Conservation (phyloP, 1,140 invertebrate species). For the Ceratosolen fusciceps region DNA sequence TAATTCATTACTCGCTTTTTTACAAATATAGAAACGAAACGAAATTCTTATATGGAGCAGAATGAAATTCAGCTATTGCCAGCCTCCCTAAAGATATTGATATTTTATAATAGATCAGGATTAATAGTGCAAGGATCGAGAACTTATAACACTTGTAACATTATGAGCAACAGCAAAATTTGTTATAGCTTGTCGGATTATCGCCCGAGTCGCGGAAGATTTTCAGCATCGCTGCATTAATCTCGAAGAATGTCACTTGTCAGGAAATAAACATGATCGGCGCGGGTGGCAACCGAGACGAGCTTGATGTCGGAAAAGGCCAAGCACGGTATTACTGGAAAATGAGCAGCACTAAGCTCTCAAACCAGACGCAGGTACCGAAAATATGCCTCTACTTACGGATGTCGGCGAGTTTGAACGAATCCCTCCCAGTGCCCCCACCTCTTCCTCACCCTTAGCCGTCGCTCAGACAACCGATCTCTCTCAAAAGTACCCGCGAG, state of each 20-base stretch:
- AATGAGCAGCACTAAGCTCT: not conserved
- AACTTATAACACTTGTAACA: not conserved
- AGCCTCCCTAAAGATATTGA: not conserved
- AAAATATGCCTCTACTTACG: not conserved
- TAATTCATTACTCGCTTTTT: not conserved
- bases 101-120: not conserved
- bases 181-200: not conserved
- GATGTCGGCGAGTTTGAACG: constrained; percentile 26
- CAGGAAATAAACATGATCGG: not conserved
- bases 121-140: not conserved
- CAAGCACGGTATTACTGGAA: constrained; percentile 6
- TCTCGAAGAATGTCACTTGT: not conserved
- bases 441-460: no score
- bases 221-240: not conserved
- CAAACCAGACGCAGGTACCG: not conserved
- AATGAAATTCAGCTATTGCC: not conserved
- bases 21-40: not conserved
- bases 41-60: no score
- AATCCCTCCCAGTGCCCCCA: not conserved
- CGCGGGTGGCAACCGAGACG: not conserved
- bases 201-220: not conserved
- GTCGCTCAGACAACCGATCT: constrained; percentile 12
- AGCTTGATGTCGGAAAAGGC: not conserved
- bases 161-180: not conserved
- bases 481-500: constrained; percentile 7